Evolutionary conservation across 2,113 vertebrate genomes (phyloP), one percentile per base, ranked within the genome.

Genomic region (Mormyrus lacerda): DNA sequence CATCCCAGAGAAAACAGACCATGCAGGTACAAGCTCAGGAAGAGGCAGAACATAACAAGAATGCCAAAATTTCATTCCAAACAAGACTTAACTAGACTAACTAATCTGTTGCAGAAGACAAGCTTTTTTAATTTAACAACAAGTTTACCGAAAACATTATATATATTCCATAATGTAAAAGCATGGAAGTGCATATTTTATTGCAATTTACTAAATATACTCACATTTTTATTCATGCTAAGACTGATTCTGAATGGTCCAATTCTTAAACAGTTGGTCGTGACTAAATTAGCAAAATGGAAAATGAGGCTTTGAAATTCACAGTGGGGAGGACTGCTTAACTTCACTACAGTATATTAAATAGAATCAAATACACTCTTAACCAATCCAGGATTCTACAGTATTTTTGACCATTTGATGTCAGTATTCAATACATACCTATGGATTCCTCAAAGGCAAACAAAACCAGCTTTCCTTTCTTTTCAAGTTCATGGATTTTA

Each of bases 391-490:
- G n/a, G 4, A 82, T 82, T 9, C 42, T 45, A 19, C 24, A 27
- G 39, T 44, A 84, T 44, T 24, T 47, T n/a, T 82, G 61, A 84
- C 6, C 42, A 21, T n/a, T 88, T 69, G 27, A 69, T 55, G 35
- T 88, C 88, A 15, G 3, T 27, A 53, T 51, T 55, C 24, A 58
- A 51, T 44, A 91, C 93, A 91, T 92, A 99, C 98, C 98, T 83
- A 99, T 99, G 2, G 98, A 99, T 91, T 99, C 98, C 93, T 99
- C 98, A 89, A 99, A 99, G 5, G 98, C 95, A 92, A 99, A 99
- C 21, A 99, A 94, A 89, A 98, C 97, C 88, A 96, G 94, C 90
- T 97, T 97, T 35, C 97, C 97, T 0, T 93, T 92, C 89, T 96
- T 95, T 9, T 95, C 79, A 42, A 99, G 96, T 88, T 97, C 94